Conservation (phyloP, 1,140 invertebrate genomes). For the Hermatobates lingyangjiaoensis region DNA sequence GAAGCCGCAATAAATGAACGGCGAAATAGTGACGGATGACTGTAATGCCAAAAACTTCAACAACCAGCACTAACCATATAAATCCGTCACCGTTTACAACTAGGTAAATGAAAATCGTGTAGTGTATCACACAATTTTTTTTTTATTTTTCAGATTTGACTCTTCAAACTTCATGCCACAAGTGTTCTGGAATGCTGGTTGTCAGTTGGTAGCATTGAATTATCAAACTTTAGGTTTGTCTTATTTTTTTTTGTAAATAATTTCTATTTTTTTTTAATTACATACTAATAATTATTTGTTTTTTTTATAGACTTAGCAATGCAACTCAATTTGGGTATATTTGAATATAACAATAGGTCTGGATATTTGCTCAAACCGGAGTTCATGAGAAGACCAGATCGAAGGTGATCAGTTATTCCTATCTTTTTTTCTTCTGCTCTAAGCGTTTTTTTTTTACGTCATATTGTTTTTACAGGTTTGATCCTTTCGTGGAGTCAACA, state of each 20-base stretch:
- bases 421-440: neutral
- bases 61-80: no score
- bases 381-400: conserved; percentile 90
- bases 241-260: neutral
- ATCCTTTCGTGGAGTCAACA: conserved; percentile 96
- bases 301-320: conserved; percentile 67
- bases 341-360: conserved; percentile 92
- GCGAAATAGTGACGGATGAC: no score
- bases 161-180: conserved; percentile 99
- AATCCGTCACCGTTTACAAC: no score
- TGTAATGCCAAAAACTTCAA: no score
- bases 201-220: conserved; percentile 95
- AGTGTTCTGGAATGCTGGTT: conserved; percentile 99
- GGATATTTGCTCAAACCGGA: conserved; percentile 95
- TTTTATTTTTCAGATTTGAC: no score
- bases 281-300: neutral
- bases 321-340: conserved; percentile 97
- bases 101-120: no score
- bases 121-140: no score
- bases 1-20: no score
- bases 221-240: conserved; percentile 78
- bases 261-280: conserved; percentile 9
- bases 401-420: conserved; percentile 21
- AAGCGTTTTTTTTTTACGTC: neutral
- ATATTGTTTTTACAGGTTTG: conserved; percentile 37